Base-by-base conservation (phyloP, 2,888 invertebrate species). In the Melolontha melolontha region DNA sequence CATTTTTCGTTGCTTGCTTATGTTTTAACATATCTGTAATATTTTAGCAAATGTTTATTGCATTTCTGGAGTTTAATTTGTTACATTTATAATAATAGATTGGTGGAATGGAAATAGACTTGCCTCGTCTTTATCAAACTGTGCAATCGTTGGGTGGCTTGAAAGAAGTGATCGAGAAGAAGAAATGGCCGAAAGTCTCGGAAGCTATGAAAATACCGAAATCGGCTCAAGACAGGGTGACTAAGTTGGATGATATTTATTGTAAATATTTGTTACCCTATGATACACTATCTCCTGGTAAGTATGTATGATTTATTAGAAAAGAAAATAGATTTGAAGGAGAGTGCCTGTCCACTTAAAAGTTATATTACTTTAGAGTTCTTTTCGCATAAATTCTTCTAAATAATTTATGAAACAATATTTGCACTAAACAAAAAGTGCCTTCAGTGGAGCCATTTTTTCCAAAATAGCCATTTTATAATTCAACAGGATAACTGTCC, bases 211-310 rank as follows among this genome's bases (percentile, higher is more conserved):
- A 91, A 76, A 92, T 95, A 75, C 91, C 92, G 0, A 92, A 91
- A 83, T 86, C 90, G 7, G 90, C 92, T 0, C 92, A 92, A 78
- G 92, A 94, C 76, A 88, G 94, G 51, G 91, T 91, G 1, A 91
- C 91, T 1, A 94, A 93, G 79, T 84, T 97, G 6, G 96, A 97
- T 78, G 92, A 92, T 73, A 91, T 96, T 47, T 97, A 97, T 80
- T 92, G 95, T 80, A 95, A 95, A 86, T 95, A 94, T 81, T 85
- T 97, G 51, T 84, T 97, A 72, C 94, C 96, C 0, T 97, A 96
- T 78, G 95, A 95, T 73, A 93, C 94, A 0, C 82, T 97, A 2
- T 91, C 94, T 0, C 88, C 87, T 71, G 86, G 92, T 91, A 81
- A 82, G 83, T 80, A 34, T 17, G 49, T 2, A 47, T 47, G 6